Conservation (phyloP, 2,113 vertebrate species). For the Oryzias woworae region DNA sequence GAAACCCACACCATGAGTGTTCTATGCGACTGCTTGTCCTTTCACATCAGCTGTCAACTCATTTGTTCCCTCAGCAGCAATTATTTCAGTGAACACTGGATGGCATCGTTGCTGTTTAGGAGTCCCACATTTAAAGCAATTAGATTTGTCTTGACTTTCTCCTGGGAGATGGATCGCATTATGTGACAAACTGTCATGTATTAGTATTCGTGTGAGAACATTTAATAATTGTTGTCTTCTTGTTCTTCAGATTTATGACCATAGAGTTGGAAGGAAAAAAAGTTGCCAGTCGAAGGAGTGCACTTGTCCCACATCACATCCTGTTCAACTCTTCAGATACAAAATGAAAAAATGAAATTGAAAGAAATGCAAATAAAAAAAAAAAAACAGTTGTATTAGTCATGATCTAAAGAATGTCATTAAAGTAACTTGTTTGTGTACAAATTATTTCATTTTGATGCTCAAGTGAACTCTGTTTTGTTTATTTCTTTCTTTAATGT, state of each 20-base stretch:
- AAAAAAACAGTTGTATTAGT: too few relatives aligned
- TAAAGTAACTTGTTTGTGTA: too few relatives aligned
- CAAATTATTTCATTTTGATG: too few relatives aligned
- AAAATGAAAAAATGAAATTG: too few relatives aligned
- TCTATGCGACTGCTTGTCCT: not conserved
- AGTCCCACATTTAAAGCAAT: slow-evolving; percentile 42
- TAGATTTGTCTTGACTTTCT: slow-evolving; percentile 12
- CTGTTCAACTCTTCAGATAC: too few relatives aligned
- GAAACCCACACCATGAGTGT: not conserved
- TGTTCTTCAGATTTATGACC: too few relatives aligned
- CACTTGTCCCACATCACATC: too few relatives aligned
- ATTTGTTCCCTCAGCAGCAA: slow-evolving; percentile 31
- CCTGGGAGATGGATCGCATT: slow-evolving; percentile 2
- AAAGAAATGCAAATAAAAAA: too few relatives aligned
- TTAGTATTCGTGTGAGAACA: slow-evolving; percentile 11
- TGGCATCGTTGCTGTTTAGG: slow-evolving; percentile 73
- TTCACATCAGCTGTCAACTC: slow-evolving; percentile 1
- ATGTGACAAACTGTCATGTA: slow-evolving; percentile 1
- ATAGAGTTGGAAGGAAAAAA: too few relatives aligned
- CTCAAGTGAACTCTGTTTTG: not conserved
- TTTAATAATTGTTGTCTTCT: slow-evolving; percentile 10
- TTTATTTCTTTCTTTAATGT: not conserved
- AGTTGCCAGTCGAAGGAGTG: too few relatives aligned
- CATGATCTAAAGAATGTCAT: too few relatives aligned
- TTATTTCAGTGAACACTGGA: slow-evolving; percentile 69